A percentile compares a stretch with the other conserved stretches of the same genome.
Evolutionary conservation across 2,888 invertebrate genomes (phyloP).

Genomic region (Agriopis aurantiaria): DNA sequence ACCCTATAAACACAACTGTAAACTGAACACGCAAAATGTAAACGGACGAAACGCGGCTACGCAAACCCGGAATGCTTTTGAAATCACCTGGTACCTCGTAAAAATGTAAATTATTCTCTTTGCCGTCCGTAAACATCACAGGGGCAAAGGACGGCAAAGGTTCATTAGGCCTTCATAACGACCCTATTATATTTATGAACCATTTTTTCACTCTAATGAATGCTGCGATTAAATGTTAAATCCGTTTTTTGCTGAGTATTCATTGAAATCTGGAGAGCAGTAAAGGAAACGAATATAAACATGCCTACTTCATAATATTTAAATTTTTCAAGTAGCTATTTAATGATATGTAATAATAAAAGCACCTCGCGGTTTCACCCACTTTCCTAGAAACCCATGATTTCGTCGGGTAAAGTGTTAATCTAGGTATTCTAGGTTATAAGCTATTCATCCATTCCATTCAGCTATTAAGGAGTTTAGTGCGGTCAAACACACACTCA

Average conservation of each 20-base stretch:
- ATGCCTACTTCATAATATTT: neutral
- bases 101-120: constrained; percentile 65
- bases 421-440: too few species aligned
- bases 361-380: too few species aligned
- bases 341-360: too few species aligned
- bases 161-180: constrained; percentile 57
- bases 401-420: too few species aligned
- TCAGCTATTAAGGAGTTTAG: too few species aligned
- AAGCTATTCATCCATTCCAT: too few species aligned
- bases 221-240: constrained; percentile 31
- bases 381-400: too few species aligned
- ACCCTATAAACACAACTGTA: neutral
- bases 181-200: constrained; percentile 54
- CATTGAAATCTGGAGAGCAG: constrained; percentile 8
- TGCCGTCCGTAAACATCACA: constrained; percentile 52
- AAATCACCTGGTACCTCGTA: constrained; percentile 60
- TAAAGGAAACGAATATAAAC: constrained; percentile 3
- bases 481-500: too few species aligned
- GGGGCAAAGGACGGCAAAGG: constrained; percentile 50
- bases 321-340: too few species aligned
- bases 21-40: constrained; percentile 8
- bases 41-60: constrained; percentile 17
- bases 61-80: constrained; percentile 39
- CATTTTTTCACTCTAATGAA: constrained; percentile 34
- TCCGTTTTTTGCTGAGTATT: constrained; percentile 21